These are phyloP conservation scores for Cirrhinus mrigala DNA, from an alignment of 2,797 vertebrate species.

Conservation along the genomic window DNA sequence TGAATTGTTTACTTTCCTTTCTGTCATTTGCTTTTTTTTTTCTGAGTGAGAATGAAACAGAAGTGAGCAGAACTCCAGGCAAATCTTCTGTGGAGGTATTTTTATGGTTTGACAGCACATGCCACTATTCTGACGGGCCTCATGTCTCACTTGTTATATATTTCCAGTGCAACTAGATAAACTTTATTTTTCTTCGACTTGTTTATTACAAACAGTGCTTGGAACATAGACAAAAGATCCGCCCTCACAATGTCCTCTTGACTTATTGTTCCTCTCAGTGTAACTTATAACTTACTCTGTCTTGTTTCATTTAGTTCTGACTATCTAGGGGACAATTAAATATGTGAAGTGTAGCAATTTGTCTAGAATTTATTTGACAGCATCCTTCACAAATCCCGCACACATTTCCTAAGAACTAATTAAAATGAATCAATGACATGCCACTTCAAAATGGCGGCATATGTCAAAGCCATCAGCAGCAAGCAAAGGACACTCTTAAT, in stretches of 20 bases:
- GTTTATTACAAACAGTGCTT: background rate
- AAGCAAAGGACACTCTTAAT: slow-evolving; percentile 81
- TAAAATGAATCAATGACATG: slow-evolving; percentile 82
- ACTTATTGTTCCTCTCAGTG: slow-evolving; percentile 57
- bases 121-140: slow-evolving; percentile 18
- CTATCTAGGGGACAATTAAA: slow-evolving; percentile 79
- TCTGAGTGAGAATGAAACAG: slow-evolving; percentile 20
- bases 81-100: background rate
- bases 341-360: slow-evolving; percentile 77
- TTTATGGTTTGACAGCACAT: slow-evolving; percentile 34
- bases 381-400: slow-evolving; percentile 74
- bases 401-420: slow-evolving; percentile 79
- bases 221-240: background rate
- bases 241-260: slow-evolving; percentile 14
- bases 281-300: slow-evolving; percentile 67
- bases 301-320: slow-evolving; percentile 72
- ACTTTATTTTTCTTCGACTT: slow-evolving; percentile 19
- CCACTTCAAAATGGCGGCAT: slow-evolving; percentile 76
- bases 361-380: slow-evolving; percentile 69
- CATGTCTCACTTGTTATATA: slow-evolving; percentile 16
- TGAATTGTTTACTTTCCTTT: background rate
- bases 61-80: slow-evolving; percentile 24
- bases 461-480: slow-evolving; percentile 75
- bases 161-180: slow-evolving; percentile 7
- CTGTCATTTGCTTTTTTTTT: slow-evolving; percentile 15